Percentiles rank a stretch among this genome's conserved stretches.
These are phyloP conservation scores for Sipha maydis DNA, from an alignment of 2,888 invertebrate species.

Conservation along the genomic window DNA sequence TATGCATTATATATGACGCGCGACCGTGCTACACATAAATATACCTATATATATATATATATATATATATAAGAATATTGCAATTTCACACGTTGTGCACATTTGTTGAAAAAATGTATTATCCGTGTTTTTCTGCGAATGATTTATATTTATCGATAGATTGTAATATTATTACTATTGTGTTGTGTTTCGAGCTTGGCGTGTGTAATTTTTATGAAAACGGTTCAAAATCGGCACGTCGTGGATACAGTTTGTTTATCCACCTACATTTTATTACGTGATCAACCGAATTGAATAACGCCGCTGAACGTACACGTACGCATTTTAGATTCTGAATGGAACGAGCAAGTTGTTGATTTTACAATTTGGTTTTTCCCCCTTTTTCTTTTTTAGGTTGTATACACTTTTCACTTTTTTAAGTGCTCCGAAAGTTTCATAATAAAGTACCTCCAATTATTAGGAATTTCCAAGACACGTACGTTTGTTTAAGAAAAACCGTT, in stretches of 20 bases:
- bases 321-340: not conserved
- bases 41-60: no score
- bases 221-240: not conserved
- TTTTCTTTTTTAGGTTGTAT: not conserved
- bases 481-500: not conserved
- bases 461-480: not conserved
- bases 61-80: not conserved
- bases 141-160: not conserved
- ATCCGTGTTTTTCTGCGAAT: not conserved
- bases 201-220: not conserved
- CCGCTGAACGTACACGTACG: not conserved
- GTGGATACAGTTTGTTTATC: not conserved
- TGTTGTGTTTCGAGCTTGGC: not conserved
- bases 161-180: not conserved
- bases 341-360: not conserved
- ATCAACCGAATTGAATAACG: not conserved
- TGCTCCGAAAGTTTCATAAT: not conserved
- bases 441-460: not conserved
- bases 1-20: not conserved
- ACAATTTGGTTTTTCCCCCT: not conserved
- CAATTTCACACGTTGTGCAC: constrained; percentile 32
- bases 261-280: not conserved
- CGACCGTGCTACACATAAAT: no score
- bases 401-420: not conserved
- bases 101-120: constrained; percentile 11